Conservation (phyloP, 2,888 invertebrate species). For the Philopedon plagiatum region DNA sequence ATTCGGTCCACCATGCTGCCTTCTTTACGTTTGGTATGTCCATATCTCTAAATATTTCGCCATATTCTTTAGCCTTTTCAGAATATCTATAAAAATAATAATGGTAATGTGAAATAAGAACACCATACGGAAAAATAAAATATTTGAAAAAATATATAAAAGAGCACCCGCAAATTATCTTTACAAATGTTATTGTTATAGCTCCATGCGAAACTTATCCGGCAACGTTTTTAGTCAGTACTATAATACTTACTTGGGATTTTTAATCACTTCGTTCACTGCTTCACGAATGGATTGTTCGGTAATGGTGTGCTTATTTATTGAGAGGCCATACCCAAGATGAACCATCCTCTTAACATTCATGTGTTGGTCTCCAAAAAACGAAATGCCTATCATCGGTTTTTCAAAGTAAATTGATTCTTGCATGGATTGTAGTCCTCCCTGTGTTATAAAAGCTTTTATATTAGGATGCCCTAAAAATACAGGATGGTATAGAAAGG, state of each 20-base stretch:
- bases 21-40: constrained; percentile 52
- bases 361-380: constrained; percentile 54
- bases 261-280: constrained; percentile 50
- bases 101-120: too few relatives aligned
- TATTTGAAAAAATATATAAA: too few relatives aligned
- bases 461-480: constrained; percentile 67
- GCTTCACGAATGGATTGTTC: constrained; percentile 44
- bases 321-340: constrained; percentile 49
- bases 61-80: constrained; percentile 50
- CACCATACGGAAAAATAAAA: too few relatives aligned
- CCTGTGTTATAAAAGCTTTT: constrained; percentile 65
- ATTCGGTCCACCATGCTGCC: constrained; percentile 58
- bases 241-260: constrained; percentile 51
- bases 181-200: too few relatives aligned
- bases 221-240: not conserved
- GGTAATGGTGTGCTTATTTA: constrained; percentile 50
- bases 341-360: constrained; percentile 54
- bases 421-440: constrained; percentile 56
- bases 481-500: too few relatives aligned
- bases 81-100: constrained; percentile 50
- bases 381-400: constrained; percentile 55
- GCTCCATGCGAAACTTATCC: too few relatives aligned
- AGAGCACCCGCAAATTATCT: too few relatives aligned
- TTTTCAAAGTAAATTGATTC: constrained; percentile 51
- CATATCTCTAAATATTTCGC: constrained; percentile 53